Conservation (phyloP, 1,140 invertebrate species). For the Brachionus koreanus region DNA sequence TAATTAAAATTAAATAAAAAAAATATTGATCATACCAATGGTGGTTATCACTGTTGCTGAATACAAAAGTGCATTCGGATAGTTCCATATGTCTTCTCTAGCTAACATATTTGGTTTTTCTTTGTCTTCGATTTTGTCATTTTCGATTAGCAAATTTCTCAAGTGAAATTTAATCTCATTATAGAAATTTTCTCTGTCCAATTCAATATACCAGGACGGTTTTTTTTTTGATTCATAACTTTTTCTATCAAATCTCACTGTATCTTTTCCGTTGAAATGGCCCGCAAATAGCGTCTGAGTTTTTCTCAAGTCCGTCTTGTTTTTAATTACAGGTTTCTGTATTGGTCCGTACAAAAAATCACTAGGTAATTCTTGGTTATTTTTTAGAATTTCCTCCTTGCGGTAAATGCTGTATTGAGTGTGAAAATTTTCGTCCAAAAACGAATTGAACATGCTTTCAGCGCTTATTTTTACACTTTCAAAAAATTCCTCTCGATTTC, state of each 20-base stretch:
- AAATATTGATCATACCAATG: constrained; percentile 67
- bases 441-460: constrained; percentile 30
- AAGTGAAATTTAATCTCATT: constrained; percentile 21
- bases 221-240: not conserved
- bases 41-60: constrained; percentile 92
- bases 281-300: not conserved
- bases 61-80: constrained; percentile 65
- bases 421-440: constrained; percentile 41
- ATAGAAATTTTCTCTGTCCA: constrained; percentile 22
- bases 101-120: constrained; percentile 34
- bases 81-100: constrained; percentile 49
- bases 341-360: not conserved
- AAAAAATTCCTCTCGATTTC: constrained; percentile 24
- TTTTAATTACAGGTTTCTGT: not conserved
- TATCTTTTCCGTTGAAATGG: not conserved
- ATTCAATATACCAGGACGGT: constrained; percentile 32
- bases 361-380: constrained; percentile 3
- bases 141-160: constrained; percentile 37
- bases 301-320: not conserved
- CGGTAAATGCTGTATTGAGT: constrained; percentile 22
- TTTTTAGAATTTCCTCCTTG: constrained; percentile 15
- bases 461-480: constrained; percentile 38
- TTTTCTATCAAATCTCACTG: constrained; percentile 11
- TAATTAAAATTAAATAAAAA: constrained; percentile 41
- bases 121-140: constrained; percentile 44